phyloP scores from a whole-genome alignment of 2,888 invertebrate genomes.

The Agapetus fuscipes region DNA sequence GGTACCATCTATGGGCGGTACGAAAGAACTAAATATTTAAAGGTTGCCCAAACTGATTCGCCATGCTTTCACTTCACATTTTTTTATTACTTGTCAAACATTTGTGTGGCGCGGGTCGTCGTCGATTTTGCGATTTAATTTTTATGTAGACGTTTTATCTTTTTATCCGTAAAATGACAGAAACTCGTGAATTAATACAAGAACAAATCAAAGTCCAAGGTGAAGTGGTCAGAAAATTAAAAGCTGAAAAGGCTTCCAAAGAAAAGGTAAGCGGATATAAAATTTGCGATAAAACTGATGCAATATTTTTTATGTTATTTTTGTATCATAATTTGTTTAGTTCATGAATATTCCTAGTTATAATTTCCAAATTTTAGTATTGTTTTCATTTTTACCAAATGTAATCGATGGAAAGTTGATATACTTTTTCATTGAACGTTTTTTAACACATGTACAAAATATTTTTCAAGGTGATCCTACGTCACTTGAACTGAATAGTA shows the following conservation, averaged over 20 bases:
- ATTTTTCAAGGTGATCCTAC: slow-evolving; percentile 12
- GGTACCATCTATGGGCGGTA: no score
- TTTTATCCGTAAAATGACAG: slow-evolving; percentile 28
- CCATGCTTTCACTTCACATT: slow-evolving; percentile 9
- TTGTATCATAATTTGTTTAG: no score
- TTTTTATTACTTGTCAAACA: slow-evolving; percentile 5
- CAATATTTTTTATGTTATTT: no score
- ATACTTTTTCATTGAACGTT: no score
- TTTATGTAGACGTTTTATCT: neutral
- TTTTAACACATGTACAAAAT: no score
- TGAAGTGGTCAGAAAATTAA: slow-evolving; percentile 71
- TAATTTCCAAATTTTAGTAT: no score
- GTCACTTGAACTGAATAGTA: slow-evolving; percentile 9
- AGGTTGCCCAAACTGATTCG: no score
- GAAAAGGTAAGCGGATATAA: slow-evolving; percentile 51
- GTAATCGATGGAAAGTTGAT: no score
- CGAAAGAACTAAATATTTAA: no score
- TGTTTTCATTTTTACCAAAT: no score
- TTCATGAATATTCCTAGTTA: no score
- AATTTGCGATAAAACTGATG: slow-evolving; percentile 10
- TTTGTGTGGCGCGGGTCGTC: neutral
- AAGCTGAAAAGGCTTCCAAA: slow-evolving; percentile 67
- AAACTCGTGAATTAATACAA: slow-evolving; percentile 43
- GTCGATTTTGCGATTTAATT: slow-evolving; percentile 1
- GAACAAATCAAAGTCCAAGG: slow-evolving; percentile 63